Evolutionary conservation across 1,140 invertebrate species (phyloP), one percentile per base, ranked within the genome.

Genomic region (Sitobion miscanthi): DNA sequence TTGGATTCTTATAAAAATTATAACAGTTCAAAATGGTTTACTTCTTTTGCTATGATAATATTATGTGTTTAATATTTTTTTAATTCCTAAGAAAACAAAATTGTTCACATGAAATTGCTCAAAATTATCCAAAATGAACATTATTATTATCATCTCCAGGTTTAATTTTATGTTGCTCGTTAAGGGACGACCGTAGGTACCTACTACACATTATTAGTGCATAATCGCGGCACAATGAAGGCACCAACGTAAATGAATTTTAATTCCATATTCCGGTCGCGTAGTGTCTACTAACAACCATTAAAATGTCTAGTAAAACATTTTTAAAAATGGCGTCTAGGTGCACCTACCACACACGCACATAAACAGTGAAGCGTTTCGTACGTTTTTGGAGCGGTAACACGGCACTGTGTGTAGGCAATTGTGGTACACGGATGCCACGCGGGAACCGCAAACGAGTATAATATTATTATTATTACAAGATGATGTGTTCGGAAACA

Each of bases 331-430:
- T 21, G 21, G 35, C 82, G 83, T 30, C 2, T 45, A 17, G 30
- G 62, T 69, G 17, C 14, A 45, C 21, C 3, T 0, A 69, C 30
- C 1, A 2, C 14, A 69, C 0, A 30, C 30, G 30, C 30, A 35
- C 14, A 77, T 62, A n/a, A 17, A 45, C 83, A 45, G 23, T 14
- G 11, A 30, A 45, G 38, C n/a, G n/a, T 35, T 88, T 88, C 6
- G 5, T 49, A 20, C 47, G 82, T n/a, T 30, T 47, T 14, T 91
- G 11, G 57, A 23, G 6, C 9, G 25, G 45, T 49, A 69, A 47
- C 91, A 35, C 69, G 69, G 90, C 90, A 35, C 54, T 45, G 0
- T n/a, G 21, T 38, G 9, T 83, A 92, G 91, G 91, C 91, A 92
- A 92, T 92, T 83, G n/a, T 92, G 47, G n/a, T 92, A 54, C 91